A percentile compares a stretch with the other conserved stretches of the same genome.
Conservation (phyloP, 2,888 invertebrate genomes). For the Oligia fasciuncula region DNA sequence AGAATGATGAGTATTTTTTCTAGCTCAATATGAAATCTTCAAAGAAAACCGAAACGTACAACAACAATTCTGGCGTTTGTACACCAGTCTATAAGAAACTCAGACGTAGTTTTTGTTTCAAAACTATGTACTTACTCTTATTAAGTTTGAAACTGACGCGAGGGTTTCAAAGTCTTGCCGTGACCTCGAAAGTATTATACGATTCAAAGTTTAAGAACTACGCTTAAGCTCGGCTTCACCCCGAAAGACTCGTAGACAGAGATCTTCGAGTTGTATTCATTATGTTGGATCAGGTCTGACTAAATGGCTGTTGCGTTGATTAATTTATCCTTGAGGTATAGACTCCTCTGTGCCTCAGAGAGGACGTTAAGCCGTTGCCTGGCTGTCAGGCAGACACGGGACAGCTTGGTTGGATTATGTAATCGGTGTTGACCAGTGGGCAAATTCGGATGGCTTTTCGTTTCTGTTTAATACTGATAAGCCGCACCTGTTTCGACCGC, state of each 20-base stretch:
- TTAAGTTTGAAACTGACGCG: slow-evolving; percentile 50
- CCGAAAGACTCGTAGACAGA: neutral
- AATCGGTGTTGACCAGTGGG: neutral
- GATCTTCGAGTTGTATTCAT: slow-evolving; percentile 23
- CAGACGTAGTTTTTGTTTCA: slow-evolving; percentile 27
- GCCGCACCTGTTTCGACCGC: neutral
- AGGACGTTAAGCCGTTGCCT: neutral
- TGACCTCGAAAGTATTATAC: slow-evolving; percentile 46
- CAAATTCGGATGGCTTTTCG: neutral
- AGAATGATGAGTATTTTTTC: neutral
- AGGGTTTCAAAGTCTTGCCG: slow-evolving; percentile 22
- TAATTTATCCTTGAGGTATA: slow-evolving; percentile 8
- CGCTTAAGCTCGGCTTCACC: slow-evolving; percentile 34
- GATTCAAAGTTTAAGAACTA: slow-evolving; percentile 40
- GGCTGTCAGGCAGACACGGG: neutral
- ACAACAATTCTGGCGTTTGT: neutral
- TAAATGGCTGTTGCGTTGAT: slow-evolving; percentile 17
- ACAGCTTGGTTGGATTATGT: slow-evolving; percentile 9
- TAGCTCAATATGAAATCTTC: neutral
- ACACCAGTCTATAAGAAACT: slow-evolving; percentile 4
- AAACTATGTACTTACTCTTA: slow-evolving; percentile 36
- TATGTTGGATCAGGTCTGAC: slow-evolving; percentile 50
- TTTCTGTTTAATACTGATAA: slow-evolving; percentile 15
- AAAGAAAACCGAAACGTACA: neutral
- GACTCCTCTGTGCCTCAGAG: neutral